phyloP scores from a whole-genome alignment of 2,888 invertebrate species.

The Itoplectis maculator region DNA sequence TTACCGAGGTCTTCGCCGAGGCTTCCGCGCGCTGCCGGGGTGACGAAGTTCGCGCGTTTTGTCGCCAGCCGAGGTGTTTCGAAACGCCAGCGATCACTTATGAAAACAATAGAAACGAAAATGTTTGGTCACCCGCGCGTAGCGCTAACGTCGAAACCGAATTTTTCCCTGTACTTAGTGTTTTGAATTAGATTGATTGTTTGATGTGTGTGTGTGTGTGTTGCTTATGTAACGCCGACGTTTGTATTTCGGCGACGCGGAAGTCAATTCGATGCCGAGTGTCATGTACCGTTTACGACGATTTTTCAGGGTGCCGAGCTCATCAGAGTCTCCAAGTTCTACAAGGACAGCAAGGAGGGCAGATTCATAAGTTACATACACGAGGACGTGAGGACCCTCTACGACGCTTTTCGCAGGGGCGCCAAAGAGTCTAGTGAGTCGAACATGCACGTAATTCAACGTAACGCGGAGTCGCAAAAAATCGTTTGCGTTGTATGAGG shows the following conservation, averaged over 20 bases:
- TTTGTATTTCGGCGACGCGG: conserved; percentile 19
- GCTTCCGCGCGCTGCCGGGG: conserved; percentile 2
- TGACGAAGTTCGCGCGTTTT: conserved; percentile 33
- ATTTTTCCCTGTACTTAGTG: neutral
- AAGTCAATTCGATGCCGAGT: neutral
- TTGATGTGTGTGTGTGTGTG: conserved; percentile 1
- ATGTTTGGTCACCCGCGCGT: neutral
- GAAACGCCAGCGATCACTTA: neutral
- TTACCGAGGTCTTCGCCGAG: conserved; percentile 51
- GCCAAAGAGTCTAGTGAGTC: conserved; percentile 95
- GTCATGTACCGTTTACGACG: conserved; percentile 51
- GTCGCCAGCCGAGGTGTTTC: neutral
- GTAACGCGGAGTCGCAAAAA: no score
- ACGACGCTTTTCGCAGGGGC: conserved; percentile 95
- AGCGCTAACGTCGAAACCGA: neutral
- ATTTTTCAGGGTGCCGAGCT: conserved; percentile 93
- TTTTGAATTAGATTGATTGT: conserved; percentile 3
- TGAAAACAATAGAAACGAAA: neutral
- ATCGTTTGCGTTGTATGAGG: no score
- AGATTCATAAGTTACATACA: conserved; percentile 93
- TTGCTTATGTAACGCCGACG: conserved; percentile 44
- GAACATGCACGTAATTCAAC: neutral
- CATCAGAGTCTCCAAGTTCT: conserved; percentile 95
- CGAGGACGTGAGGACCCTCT: conserved; percentile 95
- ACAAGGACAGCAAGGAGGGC: conserved; percentile 95